Percentiles rank a stretch among this genome's conserved stretches.
These are phyloP conservation scores for Cinclus cinclus DNA, from an alignment of 2,113 vertebrate species.

Conservation along the genomic window DNA sequence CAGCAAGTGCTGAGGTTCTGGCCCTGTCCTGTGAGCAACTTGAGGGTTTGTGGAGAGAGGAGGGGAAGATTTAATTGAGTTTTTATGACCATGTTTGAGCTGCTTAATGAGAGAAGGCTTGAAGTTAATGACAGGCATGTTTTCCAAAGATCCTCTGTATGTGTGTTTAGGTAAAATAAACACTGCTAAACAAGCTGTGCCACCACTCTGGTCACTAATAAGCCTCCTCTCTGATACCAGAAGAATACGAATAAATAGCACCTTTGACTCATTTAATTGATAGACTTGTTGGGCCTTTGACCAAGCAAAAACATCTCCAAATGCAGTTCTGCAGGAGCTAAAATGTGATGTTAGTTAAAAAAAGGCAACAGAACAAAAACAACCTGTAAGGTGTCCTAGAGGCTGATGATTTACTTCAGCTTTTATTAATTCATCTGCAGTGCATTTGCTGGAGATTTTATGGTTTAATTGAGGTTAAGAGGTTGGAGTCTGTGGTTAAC, in stretches of 20 bases:
- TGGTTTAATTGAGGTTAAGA: slow-evolving; percentile 67
- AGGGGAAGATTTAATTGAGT: not conserved
- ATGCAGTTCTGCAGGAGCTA: not conserved
- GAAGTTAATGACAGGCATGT: not conserved
- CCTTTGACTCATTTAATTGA: not conserved
- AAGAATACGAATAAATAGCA: slow-evolving; percentile 1
- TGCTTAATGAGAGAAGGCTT: not conserved
- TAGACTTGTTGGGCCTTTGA: not conserved
- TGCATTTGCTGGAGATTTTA: slow-evolving; percentile 30
- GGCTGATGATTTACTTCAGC: not conserved
- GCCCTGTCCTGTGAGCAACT: not conserved
- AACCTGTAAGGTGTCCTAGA: not conserved
- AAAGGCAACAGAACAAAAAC: not conserved
- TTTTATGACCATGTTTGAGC: not conserved
- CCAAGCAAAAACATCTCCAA: not conserved
- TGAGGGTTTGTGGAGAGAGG: not conserved
- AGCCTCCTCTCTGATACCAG: not conserved
- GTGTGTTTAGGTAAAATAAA: slow-evolving; percentile 46
- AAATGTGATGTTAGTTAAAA: not conserved
- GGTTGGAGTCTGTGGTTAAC: slow-evolving; percentile 50
- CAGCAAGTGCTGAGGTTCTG: not conserved
- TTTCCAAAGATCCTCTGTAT: not conserved
- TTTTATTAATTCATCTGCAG: slow-evolving; percentile 62
- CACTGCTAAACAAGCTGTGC: slow-evolving; percentile 12
- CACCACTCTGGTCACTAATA: not conserved